Percentiles rank a stretch among this genome's conserved stretches.
phyloP scores from a whole-genome alignment of 2,113 vertebrate genomes.

The Cricetomys ansorgei region DNA sequence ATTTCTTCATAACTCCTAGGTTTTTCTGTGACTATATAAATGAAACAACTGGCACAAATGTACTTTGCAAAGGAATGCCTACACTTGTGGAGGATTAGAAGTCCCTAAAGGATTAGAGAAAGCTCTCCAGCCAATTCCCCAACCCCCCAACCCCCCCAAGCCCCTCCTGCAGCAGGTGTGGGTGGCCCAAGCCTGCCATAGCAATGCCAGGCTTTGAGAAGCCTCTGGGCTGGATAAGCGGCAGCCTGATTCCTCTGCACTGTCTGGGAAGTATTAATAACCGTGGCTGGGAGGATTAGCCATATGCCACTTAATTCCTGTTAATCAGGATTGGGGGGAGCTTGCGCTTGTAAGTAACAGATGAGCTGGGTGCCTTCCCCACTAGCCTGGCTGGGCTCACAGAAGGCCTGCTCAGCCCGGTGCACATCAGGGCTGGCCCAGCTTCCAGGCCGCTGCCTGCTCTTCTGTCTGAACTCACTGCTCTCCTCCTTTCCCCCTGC shows the following conservation, averaged over 20 bases:
- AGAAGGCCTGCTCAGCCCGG: not conserved
- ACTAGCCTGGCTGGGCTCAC: not conserved
- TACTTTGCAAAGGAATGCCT: not conserved
- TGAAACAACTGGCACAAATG: not conserved
- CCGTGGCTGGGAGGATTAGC: constrained; percentile 82
- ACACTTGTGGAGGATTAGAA: not conserved
- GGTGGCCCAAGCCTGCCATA: not conserved
- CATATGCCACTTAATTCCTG: constrained; percentile 82
- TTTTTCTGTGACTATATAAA: constrained; percentile 20
- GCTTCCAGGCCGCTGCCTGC: not conserved
- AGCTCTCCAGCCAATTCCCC: not conserved
- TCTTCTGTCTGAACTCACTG: not conserved
- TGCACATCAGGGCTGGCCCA: not conserved
- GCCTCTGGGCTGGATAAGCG: not conserved
- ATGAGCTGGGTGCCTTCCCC: constrained; percentile 65
- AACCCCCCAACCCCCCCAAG: not conserved
- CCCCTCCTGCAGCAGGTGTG: not conserved
- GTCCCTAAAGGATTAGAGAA: not conserved
- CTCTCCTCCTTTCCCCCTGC: not conserved
- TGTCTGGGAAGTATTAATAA: constrained; percentile 60
- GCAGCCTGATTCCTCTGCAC: not conserved
- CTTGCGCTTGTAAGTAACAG: constrained; percentile 81
- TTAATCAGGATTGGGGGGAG: constrained; percentile 83
- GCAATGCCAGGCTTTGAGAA: not conserved
- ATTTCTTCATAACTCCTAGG: not conserved